phyloP scores from a whole-genome alignment of 2,113 vertebrate species.

The Formicarius rufipectus region DNA sequence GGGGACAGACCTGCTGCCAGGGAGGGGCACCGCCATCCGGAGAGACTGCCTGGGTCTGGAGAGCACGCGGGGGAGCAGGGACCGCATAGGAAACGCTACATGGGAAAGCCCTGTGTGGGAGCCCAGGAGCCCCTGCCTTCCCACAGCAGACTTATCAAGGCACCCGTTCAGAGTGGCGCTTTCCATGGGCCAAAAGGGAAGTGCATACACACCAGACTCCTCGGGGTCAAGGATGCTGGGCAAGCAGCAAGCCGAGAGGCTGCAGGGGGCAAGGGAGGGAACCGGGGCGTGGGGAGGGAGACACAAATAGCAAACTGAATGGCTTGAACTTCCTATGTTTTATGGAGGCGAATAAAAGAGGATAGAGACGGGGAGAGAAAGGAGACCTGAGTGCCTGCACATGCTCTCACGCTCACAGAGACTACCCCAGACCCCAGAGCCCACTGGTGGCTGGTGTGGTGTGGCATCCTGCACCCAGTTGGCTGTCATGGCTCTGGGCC shows the following conservation, averaged over 20 bases:
- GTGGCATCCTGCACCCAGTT: background rate
- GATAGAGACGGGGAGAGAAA: constrained; percentile 11
- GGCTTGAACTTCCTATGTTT: constrained; percentile 64
- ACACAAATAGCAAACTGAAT: constrained; percentile 73
- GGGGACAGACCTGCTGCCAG: background rate
- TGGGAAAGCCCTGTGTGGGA: constrained; percentile 79
- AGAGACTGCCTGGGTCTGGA: background rate
- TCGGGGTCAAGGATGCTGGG: constrained; percentile 76
- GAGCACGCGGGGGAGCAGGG: background rate
- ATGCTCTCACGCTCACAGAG: background rate
- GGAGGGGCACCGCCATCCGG: background rate
- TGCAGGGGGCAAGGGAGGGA: constrained; percentile 48
- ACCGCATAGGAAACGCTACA: constrained; percentile 67
- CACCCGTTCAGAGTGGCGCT: constrained; percentile 62
- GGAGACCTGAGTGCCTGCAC: background rate
- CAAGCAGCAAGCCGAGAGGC: constrained; percentile 33
- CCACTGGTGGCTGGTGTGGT: fast-evolving
- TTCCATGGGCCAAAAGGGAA: constrained; percentile 78
- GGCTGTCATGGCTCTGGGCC: background rate
- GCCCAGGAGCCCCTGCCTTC: constrained; percentile 72
- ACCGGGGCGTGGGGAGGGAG: constrained; percentile 50
- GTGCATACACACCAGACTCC: constrained; percentile 66
- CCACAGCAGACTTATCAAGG: constrained; percentile 75
- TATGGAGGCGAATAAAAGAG: constrained; percentile 1
- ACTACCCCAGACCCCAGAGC: background rate